phyloP scores from a whole-genome alignment of 2,797 vertebrate genomes.

The Bradypus variegatus region DNA sequence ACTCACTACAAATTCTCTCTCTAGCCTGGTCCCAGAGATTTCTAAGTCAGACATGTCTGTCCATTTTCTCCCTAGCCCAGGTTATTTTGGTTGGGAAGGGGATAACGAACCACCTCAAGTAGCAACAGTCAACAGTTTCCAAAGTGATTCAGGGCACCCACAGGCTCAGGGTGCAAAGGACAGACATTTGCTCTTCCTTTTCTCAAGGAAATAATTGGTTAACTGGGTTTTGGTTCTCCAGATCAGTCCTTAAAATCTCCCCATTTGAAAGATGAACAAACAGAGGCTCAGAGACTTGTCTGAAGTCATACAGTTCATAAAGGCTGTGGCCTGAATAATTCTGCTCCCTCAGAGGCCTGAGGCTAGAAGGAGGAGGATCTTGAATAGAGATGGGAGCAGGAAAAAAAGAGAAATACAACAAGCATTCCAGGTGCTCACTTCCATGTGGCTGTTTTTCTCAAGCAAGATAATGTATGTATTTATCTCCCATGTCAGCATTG shows the following conservation, averaged over 20 bases:
- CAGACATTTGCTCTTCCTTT: background rate
- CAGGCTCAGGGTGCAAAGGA: background rate
- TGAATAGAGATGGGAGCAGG: background rate
- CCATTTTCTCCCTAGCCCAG: background rate
- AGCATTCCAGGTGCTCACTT: background rate
- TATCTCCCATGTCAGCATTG: background rate
- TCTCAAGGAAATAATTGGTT: background rate
- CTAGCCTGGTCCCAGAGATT: background rate
- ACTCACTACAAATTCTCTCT: background rate
- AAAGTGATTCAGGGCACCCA: background rate
- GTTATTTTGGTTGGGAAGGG: background rate
- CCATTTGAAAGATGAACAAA: background rate
- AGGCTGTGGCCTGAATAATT: background rate
- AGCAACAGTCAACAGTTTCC: background rate
- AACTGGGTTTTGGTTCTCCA: background rate
- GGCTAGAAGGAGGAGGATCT: background rate
- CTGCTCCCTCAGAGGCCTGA: background rate
- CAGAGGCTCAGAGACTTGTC: background rate
- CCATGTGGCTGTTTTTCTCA: background rate
- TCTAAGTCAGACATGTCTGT: background rate
- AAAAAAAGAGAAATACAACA: background rate
- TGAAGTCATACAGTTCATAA: background rate
- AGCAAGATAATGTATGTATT: background rate
- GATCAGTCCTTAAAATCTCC: background rate
- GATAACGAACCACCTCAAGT: accelerated